Conservation (phyloP, 2,797 vertebrate genomes). For the Trematomus bernacchii region DNA sequence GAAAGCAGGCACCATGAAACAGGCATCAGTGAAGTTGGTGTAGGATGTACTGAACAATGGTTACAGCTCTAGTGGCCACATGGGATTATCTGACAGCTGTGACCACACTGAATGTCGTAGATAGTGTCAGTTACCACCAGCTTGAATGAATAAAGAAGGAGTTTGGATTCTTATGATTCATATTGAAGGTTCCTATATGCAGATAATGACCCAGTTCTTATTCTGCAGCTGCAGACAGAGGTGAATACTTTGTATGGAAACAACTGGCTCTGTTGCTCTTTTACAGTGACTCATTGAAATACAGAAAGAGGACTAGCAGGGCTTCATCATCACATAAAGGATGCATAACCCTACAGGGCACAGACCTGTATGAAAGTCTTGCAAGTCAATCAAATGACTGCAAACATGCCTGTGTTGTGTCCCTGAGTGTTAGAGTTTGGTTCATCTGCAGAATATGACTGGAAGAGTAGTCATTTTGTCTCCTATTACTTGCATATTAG, state of each 20-base stretch:
- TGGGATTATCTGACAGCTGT: conserved; percentile 43
- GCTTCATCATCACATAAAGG: conserved; percentile 13
- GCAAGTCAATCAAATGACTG: not conserved
- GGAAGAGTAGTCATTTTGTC: not conserved
- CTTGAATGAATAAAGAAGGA: not conserved
- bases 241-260: conserved; percentile 44
- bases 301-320: conserved; percentile 17
- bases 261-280: conserved; percentile 38
- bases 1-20: conserved; percentile 36
- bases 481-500: no score
- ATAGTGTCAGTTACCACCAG: conserved; percentile 2
- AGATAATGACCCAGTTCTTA: conserved; percentile 19
- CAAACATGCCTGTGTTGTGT: not conserved
- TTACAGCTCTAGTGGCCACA: conserved; percentile 15
- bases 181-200: conserved; percentile 9
- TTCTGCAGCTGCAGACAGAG: conserved; percentile 10
- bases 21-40: conserved; percentile 20
- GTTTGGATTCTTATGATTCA: not conserved
- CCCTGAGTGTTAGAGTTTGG: not conserved
- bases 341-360: not conserved
- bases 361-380: no score
- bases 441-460: not conserved
- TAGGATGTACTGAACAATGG: conserved; percentile 10
- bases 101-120: conserved; percentile 10
- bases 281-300: conserved; percentile 52